These are phyloP conservation scores for Aphaenogaster floridana DNA, from an alignment of 1,140 invertebrate species.

Conservation along the genomic window DNA sequence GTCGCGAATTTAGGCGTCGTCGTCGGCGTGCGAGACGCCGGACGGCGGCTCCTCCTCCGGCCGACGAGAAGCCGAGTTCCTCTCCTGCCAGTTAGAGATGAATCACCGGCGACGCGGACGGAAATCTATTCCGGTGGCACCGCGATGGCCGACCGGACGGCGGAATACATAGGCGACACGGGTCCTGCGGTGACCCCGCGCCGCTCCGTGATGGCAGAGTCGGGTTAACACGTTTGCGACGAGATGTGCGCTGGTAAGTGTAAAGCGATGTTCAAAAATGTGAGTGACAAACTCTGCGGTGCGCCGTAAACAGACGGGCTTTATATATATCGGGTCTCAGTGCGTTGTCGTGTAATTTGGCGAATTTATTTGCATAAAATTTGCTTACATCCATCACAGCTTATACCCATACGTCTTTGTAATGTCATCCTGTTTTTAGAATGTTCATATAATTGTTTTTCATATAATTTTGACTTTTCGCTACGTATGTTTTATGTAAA, in stretches of 20 bases:
- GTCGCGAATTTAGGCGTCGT: conserved; percentile 22
- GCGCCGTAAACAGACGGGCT: background rate
- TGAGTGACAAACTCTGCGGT: background rate
- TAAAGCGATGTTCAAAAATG: conserved; percentile 28
- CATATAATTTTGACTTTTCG: background rate
- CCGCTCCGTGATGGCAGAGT: background rate
- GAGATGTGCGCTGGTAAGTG: conserved; percentile 1
- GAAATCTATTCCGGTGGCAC: conserved; percentile 67
- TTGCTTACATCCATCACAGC: background rate
- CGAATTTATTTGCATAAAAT: background rate
- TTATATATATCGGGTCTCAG: background rate
- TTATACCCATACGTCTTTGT: background rate
- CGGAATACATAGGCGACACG: conserved; percentile 9
- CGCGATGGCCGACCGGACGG: background rate
- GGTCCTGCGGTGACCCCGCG: conserved; percentile 26
- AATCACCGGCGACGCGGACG: conserved; percentile 61
- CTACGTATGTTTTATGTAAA: background rate
- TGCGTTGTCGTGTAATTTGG: background rate
- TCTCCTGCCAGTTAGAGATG: conserved; percentile 30
- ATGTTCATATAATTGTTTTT: background rate
- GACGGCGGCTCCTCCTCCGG: background rate
- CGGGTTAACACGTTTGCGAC: conserved; percentile 1
- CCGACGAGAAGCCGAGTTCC: conserved; percentile 28
- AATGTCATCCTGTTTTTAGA: background rate
- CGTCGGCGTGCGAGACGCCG: conserved; percentile 7